phyloP scores from a whole-genome alignment of 2,888 invertebrate species.

The Antheraea yamamai region DNA sequence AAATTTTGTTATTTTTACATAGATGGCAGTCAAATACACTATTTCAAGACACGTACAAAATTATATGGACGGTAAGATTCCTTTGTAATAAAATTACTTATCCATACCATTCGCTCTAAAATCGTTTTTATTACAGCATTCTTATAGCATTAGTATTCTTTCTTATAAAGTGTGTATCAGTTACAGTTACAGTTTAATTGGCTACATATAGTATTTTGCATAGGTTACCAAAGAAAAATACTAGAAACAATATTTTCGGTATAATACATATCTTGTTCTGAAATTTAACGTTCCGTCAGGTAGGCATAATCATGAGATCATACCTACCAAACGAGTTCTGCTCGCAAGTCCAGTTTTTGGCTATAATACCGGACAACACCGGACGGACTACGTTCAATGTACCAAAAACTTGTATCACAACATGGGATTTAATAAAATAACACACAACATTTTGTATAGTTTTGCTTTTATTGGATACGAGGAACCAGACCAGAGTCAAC shows the following conservation, averaged over 20 bases:
- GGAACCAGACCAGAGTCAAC: constrained; percentile 81
- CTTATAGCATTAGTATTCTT: no score
- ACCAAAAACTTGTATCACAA: not conserved
- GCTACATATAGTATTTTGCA: not conserved
- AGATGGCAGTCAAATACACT: not conserved
- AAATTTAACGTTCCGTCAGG: not conserved
- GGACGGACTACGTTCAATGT: constrained; percentile 1
- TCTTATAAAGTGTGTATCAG: no score
- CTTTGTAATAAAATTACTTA: not conserved
- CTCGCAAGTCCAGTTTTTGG: constrained; percentile 25
- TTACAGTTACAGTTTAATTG: not conserved
- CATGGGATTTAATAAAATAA: constrained; percentile 38
- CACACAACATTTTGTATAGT: constrained; percentile 64
- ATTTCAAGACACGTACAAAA: no score
- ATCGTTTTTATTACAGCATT: not conserved
- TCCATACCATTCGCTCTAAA: not conserved
- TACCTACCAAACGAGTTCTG: constrained; percentile 19
- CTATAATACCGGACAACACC: not conserved
- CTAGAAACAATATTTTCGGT: not conserved
- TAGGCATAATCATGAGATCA: not conserved
- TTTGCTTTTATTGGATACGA: constrained; percentile 83
- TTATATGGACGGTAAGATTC: not conserved
- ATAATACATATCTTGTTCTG: not conserved
- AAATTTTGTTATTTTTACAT: not conserved
- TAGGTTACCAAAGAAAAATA: not conserved